Evolutionary conservation across 1,140 invertebrate species (phyloP), one percentile per base, ranked within the genome.

Genomic region (Leptestheria dahalacensis): DNA sequence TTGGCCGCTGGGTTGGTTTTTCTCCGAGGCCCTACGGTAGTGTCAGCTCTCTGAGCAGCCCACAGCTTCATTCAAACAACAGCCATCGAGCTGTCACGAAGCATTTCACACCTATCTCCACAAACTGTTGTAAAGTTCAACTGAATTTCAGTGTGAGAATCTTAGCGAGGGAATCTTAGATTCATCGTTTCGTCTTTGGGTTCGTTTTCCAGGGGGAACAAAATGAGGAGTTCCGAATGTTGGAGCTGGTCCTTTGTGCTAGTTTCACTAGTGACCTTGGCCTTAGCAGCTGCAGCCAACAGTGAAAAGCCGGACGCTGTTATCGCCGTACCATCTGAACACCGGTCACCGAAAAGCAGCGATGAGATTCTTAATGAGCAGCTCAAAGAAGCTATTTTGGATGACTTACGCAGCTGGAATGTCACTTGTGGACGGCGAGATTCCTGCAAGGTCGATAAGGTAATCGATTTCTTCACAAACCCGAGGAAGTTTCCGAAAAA

Each of bases 381-480:
- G n/a, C 23, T 20, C 12, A 10, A 3, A 56, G 24, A 15, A 1
- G 21, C 9, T 25, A 25, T 56, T 29, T 12, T 56, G 18, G 53
- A 26, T 3, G 53, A 56, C 3, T 28, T 26, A 12, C 24, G 33
- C 12, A 33, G 21, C n/a, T 25, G 21, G n/a, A 56, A 56, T 28
- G 15, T 20, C 0, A 24, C 53, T 15, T 56, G 53, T 20, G 6
- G 24, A 25, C 6, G 24, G 4, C 25, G 25, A 56, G 53, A 15
- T 3, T 11, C 15, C n/a, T 56, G 53, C 26, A 56, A 56, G 33
- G 33, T 56, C 53, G 53, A 56, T 29, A 56, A 56, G 41, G 53
- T 56, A 56, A 56, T 20, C n/a, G 11, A 25, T 52, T 25, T 1
- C 65, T 64, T 50, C 61, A 18, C n/a, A 12, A 26, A 11, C n/a